phyloP scores from a whole-genome alignment of 2,888 invertebrate species.

The Gortyna flavago region DNA sequence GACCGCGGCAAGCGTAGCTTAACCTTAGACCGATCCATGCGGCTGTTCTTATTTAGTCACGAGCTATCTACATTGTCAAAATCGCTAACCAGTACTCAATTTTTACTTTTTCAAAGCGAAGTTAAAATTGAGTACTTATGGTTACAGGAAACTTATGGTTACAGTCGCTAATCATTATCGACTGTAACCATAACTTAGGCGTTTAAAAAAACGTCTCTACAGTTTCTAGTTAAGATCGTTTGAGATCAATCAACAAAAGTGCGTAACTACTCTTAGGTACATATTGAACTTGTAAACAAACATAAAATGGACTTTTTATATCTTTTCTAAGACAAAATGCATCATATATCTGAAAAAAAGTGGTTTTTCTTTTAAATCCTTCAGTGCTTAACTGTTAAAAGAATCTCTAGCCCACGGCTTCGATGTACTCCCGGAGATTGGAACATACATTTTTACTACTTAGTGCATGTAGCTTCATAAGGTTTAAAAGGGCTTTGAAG shows the following conservation, averaged over 20 bases:
- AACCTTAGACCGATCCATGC: too few species aligned
- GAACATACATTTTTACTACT: conserved; percentile 47
- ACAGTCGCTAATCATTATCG: too few species aligned
- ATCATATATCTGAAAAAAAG: neutral
- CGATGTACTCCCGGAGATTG: conserved; percentile 46
- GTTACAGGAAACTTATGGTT: too few species aligned
- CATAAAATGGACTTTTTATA: neutral
- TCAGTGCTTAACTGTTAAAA: conserved; percentile 10
- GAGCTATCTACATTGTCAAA: too few species aligned
- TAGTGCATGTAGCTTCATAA: conserved; percentile 31
- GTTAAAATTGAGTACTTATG: too few species aligned
- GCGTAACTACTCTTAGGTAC: too few species aligned
- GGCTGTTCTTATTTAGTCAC: too few species aligned
- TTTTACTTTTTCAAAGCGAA: too few species aligned
- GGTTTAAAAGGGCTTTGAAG: conserved; percentile 14
- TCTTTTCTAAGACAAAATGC: neutral
- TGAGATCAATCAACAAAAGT: neutral
- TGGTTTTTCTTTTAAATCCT: conserved; percentile 24
- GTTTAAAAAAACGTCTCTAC: neutral
- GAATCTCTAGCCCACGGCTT: conserved; percentile 7
- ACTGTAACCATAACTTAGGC: too few species aligned
- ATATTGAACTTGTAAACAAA: neutral
- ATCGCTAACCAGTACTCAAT: too few species aligned
- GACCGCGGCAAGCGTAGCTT: too few species aligned
- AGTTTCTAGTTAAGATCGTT: neutral